Evolutionary conservation across 2,888 invertebrate genomes (phyloP).

Genomic region (Boloria selene): DNA sequence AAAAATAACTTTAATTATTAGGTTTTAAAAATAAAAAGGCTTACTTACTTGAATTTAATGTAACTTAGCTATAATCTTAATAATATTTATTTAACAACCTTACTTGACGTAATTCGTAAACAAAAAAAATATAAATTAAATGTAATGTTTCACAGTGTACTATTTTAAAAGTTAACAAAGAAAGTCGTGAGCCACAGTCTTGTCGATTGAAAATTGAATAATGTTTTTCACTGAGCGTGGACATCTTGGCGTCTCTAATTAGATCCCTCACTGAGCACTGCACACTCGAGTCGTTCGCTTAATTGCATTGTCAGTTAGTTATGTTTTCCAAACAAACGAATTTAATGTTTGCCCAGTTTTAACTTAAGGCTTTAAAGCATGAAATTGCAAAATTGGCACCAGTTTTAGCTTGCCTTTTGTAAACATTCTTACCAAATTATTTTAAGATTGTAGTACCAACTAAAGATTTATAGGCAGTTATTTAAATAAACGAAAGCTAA

Average conservation of each 20-base stretch:
- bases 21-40: no score
- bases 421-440: slow-evolving; percentile 11
- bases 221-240: slow-evolving; percentile 67
- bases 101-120: background rate
- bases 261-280: slow-evolving; percentile 60
- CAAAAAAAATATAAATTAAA: background rate
- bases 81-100: background rate
- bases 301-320: slow-evolving; percentile 63
- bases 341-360: slow-evolving; percentile 22
- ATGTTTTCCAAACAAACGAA: slow-evolving; percentile 42
- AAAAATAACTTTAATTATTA: no score
- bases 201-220: slow-evolving; percentile 68
- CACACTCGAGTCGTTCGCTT: slow-evolving; percentile 57
- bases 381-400: slow-evolving; percentile 9
- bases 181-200: slow-evolving; percentile 48
- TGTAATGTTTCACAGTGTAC: slow-evolving; percentile 10
- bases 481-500: no score
- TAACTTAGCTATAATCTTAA: no score
- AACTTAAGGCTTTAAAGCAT: slow-evolving; percentile 9
- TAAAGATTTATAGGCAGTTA: no score
- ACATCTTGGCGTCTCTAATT: slow-evolving; percentile 67
- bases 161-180: slow-evolving; percentile 34
- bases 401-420: slow-evolving; percentile 17
- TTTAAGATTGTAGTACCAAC: background rate
- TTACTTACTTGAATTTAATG: no score